phyloP scores from a whole-genome alignment of 2,113 vertebrate genomes.

The Poeciliopsis occidentalis region DNA sequence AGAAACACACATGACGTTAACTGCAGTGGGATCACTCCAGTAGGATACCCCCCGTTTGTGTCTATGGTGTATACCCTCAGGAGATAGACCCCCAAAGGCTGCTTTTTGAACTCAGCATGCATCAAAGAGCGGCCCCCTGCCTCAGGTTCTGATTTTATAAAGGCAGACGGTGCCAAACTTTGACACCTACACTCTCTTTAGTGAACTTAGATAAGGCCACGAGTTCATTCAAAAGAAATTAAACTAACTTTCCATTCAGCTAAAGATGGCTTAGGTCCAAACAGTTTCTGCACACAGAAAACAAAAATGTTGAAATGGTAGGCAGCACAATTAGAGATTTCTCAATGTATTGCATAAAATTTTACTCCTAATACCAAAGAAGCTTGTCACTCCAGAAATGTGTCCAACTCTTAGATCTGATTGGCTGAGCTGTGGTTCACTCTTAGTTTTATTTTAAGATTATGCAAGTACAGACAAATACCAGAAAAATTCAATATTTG shows the following conservation, averaged over 20 bases:
- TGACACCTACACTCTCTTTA: constrained; percentile 38
- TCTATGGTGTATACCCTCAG: constrained; percentile 44
- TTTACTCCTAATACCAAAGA: neutral
- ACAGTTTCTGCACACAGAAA: neutral
- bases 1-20: constrained; percentile 63
- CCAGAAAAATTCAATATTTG: constrained; percentile 28
- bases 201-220: constrained; percentile 35
- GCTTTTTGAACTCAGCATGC: constrained; percentile 75
- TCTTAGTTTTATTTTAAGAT: constrained; percentile 9
- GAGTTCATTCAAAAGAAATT: constrained; percentile 34
- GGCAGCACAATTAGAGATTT: neutral
- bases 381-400: too few relatives aligned
- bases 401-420: constrained; percentile 21
- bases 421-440: constrained; percentile 35
- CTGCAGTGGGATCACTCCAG: constrained; percentile 60
- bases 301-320: neutral
- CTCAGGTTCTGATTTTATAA: constrained; percentile 43
- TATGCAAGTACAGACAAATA: constrained; percentile 30
- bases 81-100: constrained; percentile 64
- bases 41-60: constrained; percentile 44
- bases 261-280: neutral
- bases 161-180: constrained; percentile 34
- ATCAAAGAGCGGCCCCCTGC: constrained; percentile 69
- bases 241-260: constrained; percentile 33
- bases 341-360: neutral